Percentiles rank a stretch among this genome's conserved stretches.
phyloP scores from a whole-genome alignment of 2,797 vertebrate species.

The Cyclopterus lumpus region DNA sequence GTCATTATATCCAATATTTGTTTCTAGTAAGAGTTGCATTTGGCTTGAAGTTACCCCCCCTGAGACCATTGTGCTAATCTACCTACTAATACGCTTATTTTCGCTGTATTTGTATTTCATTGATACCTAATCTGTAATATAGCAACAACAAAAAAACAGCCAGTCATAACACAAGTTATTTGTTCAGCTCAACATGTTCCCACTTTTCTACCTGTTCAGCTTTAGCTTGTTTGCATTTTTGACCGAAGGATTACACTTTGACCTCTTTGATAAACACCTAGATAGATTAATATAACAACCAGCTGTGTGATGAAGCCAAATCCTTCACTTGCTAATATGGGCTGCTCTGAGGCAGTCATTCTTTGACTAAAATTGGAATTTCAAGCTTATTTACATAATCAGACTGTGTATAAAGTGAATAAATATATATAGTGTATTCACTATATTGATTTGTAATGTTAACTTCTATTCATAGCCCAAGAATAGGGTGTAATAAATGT shows the following conservation, averaged over 20 bases:
- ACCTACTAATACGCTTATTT: constrained; percentile 45
- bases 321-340: constrained; percentile 18
- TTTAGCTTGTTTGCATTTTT: constrained; percentile 24
- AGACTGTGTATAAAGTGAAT: constrained; percentile 27
- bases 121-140: constrained; percentile 18
- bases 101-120: constrained; percentile 41
- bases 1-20: constrained; percentile 14
- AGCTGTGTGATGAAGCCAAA: constrained; percentile 27
- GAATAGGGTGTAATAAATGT: constrained; percentile 20
- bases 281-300: constrained; percentile 38
- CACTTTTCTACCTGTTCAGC: constrained; percentile 25
- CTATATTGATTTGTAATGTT: constrained; percentile 31
- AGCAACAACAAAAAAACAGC: constrained; percentile 12
- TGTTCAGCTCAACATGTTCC: background rate
- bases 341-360: constrained; percentile 19
- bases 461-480: constrained; percentile 6
- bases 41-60: constrained; percentile 38
- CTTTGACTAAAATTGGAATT: constrained; percentile 26
- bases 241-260: constrained; percentile 35
- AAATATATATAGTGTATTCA: constrained; percentile 31
- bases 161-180: constrained; percentile 6
- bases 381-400: constrained; percentile 38
- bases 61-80: constrained; percentile 26
- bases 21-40: constrained; percentile 34
- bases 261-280: constrained; percentile 47